A percentile compares a stretch with the other conserved stretches of the same genome.
Evolutionary conservation across 2,113 vertebrate genomes (phyloP).

Genomic region (Galbula dea): DNA sequence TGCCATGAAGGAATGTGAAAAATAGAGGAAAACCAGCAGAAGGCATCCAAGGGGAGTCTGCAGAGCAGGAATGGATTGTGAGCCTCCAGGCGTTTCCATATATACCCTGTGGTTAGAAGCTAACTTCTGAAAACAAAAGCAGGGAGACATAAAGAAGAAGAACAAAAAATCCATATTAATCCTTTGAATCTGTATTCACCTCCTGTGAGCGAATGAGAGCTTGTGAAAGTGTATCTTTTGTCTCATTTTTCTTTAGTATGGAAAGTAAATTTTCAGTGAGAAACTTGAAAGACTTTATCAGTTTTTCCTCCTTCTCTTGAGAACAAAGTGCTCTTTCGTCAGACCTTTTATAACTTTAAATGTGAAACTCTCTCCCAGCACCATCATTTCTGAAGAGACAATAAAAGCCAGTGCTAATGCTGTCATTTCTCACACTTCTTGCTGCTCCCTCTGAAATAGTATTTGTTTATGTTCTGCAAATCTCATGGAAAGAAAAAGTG

Average conservation of each 20-base stretch:
- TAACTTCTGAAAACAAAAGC: slow-evolving; percentile 26
- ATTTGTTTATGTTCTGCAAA: slow-evolving; percentile 29
- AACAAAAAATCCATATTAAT: slow-evolving; percentile 25
- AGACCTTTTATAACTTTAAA: slow-evolving; percentile 59
- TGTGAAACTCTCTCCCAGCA: slow-evolving; percentile 43
- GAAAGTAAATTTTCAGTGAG: slow-evolving; percentile 61
- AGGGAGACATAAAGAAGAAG: not conserved
- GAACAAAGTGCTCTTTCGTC: slow-evolving; percentile 55
- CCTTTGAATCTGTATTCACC: slow-evolving; percentile 32
- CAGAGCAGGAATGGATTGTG: not conserved
- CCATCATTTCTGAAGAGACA: slow-evolving; percentile 49
- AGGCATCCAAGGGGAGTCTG: not conserved
- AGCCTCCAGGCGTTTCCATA: not conserved
- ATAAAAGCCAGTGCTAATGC: slow-evolving; percentile 42
- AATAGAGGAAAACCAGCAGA: not conserved
- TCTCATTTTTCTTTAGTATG: slow-evolving; percentile 61
- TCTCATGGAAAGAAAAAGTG: not conserved
- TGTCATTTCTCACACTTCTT: slow-evolving; percentile 53
- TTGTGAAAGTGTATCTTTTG: slow-evolving; percentile 47
- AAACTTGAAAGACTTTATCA: slow-evolving; percentile 65
- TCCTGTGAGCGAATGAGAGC: slow-evolving; percentile 27
- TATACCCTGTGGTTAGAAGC: not conserved
- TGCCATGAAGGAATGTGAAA: not conserved
- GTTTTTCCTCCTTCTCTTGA: slow-evolving; percentile 40
- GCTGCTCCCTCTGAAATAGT: slow-evolving; percentile 36